Percentiles rank a stretch among this genome's conserved stretches.
These are phyloP conservation scores for Hydrocynus forskahlii DNA, from an alignment of 2,797 vertebrate species.

Conservation along the genomic window DNA sequence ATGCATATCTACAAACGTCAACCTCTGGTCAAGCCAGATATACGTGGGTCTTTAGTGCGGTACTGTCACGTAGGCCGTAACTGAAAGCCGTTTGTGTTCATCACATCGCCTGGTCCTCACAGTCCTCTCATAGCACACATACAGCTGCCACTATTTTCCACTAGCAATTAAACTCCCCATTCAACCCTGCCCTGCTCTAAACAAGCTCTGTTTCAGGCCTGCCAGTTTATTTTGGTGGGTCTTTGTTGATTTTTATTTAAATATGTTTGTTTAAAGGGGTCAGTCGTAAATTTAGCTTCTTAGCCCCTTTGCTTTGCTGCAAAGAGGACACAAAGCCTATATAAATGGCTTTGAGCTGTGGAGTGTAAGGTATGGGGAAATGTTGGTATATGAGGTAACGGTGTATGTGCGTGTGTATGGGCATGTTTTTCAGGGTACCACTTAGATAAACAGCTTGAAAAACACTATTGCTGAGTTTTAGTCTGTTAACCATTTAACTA, in stretches of 20 bases:
- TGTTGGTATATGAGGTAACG: neutral
- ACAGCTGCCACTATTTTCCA: slow-evolving; percentile 71
- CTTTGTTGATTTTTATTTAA: slow-evolving; percentile 66
- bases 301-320: slow-evolving; percentile 60
- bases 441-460: neutral
- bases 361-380: slow-evolving; percentile 40
- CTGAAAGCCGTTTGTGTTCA: slow-evolving; percentile 72
- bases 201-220: slow-evolving; percentile 69
- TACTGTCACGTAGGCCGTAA: slow-evolving; percentile 64
- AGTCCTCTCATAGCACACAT: slow-evolving; percentile 60
- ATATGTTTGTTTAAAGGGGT: slow-evolving; percentile 69
- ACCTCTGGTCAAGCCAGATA: neutral
- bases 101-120: slow-evolving; percentile 57
- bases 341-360: slow-evolving; percentile 43
- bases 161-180: slow-evolving; percentile 54
- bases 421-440: neutral
- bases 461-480: neutral
- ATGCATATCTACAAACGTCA: too few relatives aligned
- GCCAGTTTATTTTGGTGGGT: slow-evolving; percentile 70
- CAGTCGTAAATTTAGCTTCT: slow-evolving; percentile 72
- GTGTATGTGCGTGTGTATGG: neutral
- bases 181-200: slow-evolving; percentile 60
- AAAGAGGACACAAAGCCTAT: slow-evolving; percentile 50
- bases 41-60: slow-evolving; percentile 52
- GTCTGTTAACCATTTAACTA: neutral